Percentiles rank a stretch among this genome's conserved stretches.
These are phyloP conservation scores for Drosophila rufa DNA, from an alignment of 1,140 invertebrate genomes.

Conservation along the genomic window DNA sequence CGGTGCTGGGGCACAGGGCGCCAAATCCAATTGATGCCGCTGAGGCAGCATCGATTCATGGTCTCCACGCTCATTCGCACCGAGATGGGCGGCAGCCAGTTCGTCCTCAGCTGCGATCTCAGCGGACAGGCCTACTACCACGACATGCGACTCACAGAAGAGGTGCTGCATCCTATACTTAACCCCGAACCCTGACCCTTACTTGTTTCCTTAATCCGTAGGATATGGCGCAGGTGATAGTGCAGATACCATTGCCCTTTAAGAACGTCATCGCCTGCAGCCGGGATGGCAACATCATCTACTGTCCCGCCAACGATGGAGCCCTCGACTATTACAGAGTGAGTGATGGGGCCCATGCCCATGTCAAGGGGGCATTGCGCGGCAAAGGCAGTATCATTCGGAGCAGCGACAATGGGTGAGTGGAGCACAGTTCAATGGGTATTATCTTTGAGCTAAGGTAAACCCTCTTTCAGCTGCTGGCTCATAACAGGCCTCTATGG, in stretches of 20 bases:
- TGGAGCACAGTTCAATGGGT: background rate
- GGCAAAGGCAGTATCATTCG: slow-evolving; percentile 75
- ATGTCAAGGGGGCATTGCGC: slow-evolving; percentile 65
- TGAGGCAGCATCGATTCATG: slow-evolving; percentile 74
- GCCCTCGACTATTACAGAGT: slow-evolving; percentile 72
- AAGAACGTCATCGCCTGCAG: slow-evolving; percentile 75
- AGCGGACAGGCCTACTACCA: slow-evolving; percentile 79
- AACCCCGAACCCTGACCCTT: background rate
- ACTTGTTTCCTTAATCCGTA: background rate
- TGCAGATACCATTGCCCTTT: slow-evolving; percentile 80
- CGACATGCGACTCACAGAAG: slow-evolving; percentile 68
- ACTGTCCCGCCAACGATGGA: slow-evolving; percentile 71
- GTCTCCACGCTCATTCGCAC: slow-evolving; percentile 62
- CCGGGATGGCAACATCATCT: slow-evolving; percentile 68
- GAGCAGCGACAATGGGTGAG: slow-evolving; percentile 77
- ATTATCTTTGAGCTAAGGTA: background rate
- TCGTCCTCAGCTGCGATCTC: slow-evolving; percentile 77
- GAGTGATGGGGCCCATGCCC: slow-evolving; percentile 60
- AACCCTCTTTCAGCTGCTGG: slow-evolving; percentile 61
- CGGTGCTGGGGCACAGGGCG: slow-evolving; percentile 62
- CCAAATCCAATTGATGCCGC: slow-evolving; percentile 53
- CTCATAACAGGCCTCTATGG: slow-evolving; percentile 73
- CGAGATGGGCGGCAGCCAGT: slow-evolving; percentile 37
- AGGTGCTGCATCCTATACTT: slow-evolving; percentile 20
- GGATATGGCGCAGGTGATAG: slow-evolving; percentile 66